Percentiles rank a stretch among this genome's conserved stretches.
phyloP scores from a whole-genome alignment of 2,797 vertebrate genomes.

The Alauda arvensis region DNA sequence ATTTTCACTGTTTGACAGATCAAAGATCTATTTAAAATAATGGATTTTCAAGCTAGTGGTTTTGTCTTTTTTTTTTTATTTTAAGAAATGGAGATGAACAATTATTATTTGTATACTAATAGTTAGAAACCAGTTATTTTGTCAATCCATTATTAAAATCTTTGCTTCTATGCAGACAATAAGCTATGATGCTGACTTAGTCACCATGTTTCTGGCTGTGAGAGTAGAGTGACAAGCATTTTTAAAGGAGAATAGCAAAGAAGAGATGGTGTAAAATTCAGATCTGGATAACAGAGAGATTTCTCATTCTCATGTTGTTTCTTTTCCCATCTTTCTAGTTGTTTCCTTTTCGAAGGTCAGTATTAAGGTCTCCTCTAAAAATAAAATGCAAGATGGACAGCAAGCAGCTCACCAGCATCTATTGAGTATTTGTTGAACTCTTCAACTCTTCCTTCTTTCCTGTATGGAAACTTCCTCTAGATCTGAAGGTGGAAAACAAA shows the following conservation, averaged over 20 bases:
- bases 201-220: neutral
- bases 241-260: neutral
- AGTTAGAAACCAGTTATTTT: neutral
- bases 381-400: neutral
- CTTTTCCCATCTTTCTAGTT: neutral
- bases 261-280: neutral
- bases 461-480: neutral
- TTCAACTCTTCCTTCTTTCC: neutral
- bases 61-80: neutral
- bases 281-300: neutral
- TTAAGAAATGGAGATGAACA: neutral
- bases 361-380: neutral
- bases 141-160: neutral
- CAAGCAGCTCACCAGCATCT: neutral
- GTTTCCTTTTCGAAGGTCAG: neutral
- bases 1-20: neutral
- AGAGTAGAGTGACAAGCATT: neutral
- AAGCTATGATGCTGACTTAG: neutral
- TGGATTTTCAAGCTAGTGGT: neutral
- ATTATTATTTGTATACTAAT: neutral
- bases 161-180: neutral
- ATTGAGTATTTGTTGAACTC: too few relatives aligned
- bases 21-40: neutral
- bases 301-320: neutral
- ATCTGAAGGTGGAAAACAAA: neutral